Conservation (phyloP, 2,888 invertebrate genomes). For the Himalopsyche anomala region DNA sequence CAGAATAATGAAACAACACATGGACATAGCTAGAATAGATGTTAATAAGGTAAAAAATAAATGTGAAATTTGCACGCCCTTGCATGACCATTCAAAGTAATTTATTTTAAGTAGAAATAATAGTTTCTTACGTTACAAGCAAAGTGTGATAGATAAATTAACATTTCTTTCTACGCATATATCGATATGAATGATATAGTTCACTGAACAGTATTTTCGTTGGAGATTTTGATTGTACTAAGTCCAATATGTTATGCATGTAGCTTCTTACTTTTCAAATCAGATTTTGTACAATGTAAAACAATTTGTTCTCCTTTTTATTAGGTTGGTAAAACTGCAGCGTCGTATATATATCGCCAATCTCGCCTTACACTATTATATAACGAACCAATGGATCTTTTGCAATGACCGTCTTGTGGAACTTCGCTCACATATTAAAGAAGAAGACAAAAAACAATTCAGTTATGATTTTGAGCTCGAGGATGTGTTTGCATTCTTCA, state of each 20-base stretch:
- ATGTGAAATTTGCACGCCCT: too few relatives aligned
- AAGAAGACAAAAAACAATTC: conserved; percentile 77
- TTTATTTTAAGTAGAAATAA: too few relatives aligned
- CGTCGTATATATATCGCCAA: conserved; percentile 87
- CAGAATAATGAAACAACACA: too few relatives aligned
- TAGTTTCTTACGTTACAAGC: too few relatives aligned
- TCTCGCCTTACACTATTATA: conserved; percentile 84
- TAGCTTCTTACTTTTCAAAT: too few relatives aligned
- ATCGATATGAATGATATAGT: too few relatives aligned
- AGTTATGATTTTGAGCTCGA: conserved; percentile 77
- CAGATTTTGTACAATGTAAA: background rate
- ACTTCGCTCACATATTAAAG: conserved; percentile 75
- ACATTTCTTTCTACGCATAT: too few relatives aligned
- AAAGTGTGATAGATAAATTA: too few relatives aligned
- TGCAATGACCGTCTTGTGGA: conserved; percentile 78
- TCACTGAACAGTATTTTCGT: background rate
- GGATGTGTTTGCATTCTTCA: conserved; percentile 76
- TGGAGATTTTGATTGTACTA: background rate
- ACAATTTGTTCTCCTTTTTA: conserved; percentile 62
- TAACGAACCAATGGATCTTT: conserved; percentile 87
- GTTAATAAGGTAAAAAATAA: too few relatives aligned
- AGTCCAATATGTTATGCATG: background rate
- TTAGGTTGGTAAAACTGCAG: conserved; percentile 87
- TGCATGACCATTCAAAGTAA: too few relatives aligned
- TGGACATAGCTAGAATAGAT: too few relatives aligned